Base-by-base conservation (phyloP, 2,113 vertebrate species). In the Procavia capensis region DNA sequence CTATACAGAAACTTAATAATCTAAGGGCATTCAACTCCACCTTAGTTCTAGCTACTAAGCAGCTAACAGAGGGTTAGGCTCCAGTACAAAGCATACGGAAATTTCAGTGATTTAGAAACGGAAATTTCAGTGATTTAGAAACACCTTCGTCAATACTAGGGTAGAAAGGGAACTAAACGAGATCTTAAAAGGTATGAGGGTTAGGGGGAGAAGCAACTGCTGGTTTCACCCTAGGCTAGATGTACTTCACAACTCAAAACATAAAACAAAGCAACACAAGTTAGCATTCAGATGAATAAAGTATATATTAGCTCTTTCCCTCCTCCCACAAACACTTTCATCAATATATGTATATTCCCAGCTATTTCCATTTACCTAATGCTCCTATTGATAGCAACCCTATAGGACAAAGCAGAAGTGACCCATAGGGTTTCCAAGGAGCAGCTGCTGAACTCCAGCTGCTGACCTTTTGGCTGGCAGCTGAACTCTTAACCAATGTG, bases 261-360 rank as follows among this genome's bases (percentile, higher is more conserved):
- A 47, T 80, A 95, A 84, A 88, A 64, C 22, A 63, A 47, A 90
- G 50, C 80, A 76, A 83, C 22, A 31, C n/a, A 96, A 85, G 20
- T 90, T 59, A 90, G 25, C 43, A 39, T 70, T 68, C 63, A 79
- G 34, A 50, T 64, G 81, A 41, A 3, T 88, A 94, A 57, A 24
- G 20, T 85, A 34, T 43, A 27, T 2, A 7, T 50, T 61, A 82
- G 50, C 1, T 92, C 43, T 39, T 78, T 34, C 34, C 6, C 41
- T 45, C 72, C 22, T 68, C 36, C 61, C 31, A 72, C 22, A 88
- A 80, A 83, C 9, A 87, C 11, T 47, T 61, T 41, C 13, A 72
- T 61, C 41, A 76, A 43, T 36, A 64, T 45, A 47, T 22, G 20
- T 27, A 50, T 39, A 64, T 59, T 80, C n/a, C 20, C 5, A 83